Evolutionary conservation across 2,888 invertebrate genomes (phyloP).

Genomic region (Tridacna crocea): DNA sequence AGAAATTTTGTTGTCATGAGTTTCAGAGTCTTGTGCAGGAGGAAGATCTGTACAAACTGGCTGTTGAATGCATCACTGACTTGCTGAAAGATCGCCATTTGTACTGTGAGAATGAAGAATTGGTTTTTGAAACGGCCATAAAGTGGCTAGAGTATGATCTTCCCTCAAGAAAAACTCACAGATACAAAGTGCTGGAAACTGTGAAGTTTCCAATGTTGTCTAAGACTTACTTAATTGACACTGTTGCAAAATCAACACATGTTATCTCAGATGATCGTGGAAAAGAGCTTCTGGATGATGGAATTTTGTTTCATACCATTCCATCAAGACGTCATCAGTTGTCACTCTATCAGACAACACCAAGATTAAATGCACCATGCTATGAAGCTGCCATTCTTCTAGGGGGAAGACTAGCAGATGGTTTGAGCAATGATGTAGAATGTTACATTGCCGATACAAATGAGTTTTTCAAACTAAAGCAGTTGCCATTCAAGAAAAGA

Average conservation of each 20-base stretch:
- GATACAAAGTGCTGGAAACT: conserved; percentile 72
- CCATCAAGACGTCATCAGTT: conserved; percentile 76
- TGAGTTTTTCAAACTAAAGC: conserved; percentile 74
- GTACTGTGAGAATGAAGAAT: conserved; percentile 72
- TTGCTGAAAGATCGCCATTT: conserved; percentile 74
- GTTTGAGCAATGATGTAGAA: conserved; percentile 79
- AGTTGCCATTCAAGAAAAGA: conserved; percentile 78
- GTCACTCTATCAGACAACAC: conserved; percentile 78
- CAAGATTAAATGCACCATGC: conserved; percentile 70
- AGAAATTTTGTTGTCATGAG: conserved; percentile 73
- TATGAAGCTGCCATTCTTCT: conserved; percentile 76
- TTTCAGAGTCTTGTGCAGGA: conserved; percentile 73
- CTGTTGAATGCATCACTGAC: conserved; percentile 74
- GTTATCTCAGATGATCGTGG: conserved; percentile 72
- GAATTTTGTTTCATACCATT: conserved; percentile 75
- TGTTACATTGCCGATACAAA: conserved; percentile 73
- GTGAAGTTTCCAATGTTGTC: conserved; percentile 77
- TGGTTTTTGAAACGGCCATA: conserved; percentile 75
- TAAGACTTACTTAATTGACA: conserved; percentile 74
- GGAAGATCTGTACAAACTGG: conserved; percentile 77
- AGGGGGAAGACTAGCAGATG: conserved; percentile 77
- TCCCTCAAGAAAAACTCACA: conserved; percentile 58
- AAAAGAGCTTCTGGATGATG: conserved; percentile 74
- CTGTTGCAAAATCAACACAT: conserved; percentile 69
- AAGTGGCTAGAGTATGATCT: conserved; percentile 75